Conservation (phyloP, 1,140 invertebrate species). For the Drosophila sp. region DNA sequence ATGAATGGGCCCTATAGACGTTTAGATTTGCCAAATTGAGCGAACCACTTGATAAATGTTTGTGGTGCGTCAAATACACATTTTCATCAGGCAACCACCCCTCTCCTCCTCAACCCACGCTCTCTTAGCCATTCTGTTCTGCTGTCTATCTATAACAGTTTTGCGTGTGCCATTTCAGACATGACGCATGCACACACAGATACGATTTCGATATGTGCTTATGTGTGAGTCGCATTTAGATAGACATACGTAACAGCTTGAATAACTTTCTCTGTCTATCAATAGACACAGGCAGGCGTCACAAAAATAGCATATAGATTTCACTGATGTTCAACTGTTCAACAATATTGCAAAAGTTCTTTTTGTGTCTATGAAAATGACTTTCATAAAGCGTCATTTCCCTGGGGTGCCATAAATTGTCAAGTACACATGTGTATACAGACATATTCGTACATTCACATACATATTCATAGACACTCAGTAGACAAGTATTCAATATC, state of each 20-base stretch:
- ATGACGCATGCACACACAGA: constrained; percentile 53
- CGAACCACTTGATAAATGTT: constrained; percentile 62
- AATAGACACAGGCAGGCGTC: constrained; percentile 67
- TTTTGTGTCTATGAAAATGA: constrained; percentile 64
- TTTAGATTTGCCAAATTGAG: constrained; percentile 57
- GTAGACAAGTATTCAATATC: constrained; percentile 53
- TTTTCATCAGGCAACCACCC: constrained; percentile 20
- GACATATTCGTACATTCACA: background rate
- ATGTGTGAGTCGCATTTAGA: constrained; percentile 19
- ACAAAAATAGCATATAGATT: constrained; percentile 69
- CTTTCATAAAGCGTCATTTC: constrained; percentile 77
- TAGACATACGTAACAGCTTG: constrained; percentile 39
- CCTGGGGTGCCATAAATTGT: constrained; percentile 69
- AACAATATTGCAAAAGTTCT: constrained; percentile 76
- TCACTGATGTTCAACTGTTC: constrained; percentile 32
- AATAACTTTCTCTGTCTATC: constrained; percentile 55
- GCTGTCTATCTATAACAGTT: constrained; percentile 27
- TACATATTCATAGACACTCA: constrained; percentile 44
- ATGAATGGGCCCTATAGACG: constrained; percentile 34
- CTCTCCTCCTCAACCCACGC: background rate
- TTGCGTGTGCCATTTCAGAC: constrained; percentile 34
- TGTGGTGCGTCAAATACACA: constrained; percentile 50
- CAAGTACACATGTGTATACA: background rate
- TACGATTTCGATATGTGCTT: constrained; percentile 14
- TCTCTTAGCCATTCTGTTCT: background rate